Conservation (phyloP, 2,797 vertebrate species). For the Tiaroga cobitis region DNA sequence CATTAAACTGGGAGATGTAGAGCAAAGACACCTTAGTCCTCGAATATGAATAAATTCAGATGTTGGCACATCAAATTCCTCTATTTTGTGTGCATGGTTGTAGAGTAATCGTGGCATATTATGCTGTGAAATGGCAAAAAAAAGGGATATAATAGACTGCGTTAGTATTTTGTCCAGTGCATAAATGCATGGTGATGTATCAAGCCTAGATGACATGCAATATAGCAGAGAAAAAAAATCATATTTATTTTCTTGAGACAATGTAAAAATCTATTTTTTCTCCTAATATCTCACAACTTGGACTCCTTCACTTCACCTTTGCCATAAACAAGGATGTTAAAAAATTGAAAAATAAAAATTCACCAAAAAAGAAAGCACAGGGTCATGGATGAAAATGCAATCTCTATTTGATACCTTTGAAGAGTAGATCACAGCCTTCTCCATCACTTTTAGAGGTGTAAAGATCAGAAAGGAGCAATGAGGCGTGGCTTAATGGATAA, state of each 20-base stretch:
- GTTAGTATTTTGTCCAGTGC: constrained; percentile 57
- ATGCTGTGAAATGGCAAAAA: constrained; percentile 71
- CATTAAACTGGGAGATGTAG: constrained; percentile 58
- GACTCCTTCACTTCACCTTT: neutral
- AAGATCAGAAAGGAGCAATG: constrained; percentile 13
- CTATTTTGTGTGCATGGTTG: constrained; percentile 62
- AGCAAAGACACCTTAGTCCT: constrained; percentile 78
- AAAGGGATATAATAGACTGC: constrained; percentile 66
- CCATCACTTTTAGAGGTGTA: neutral
- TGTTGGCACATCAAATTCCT: constrained; percentile 79
- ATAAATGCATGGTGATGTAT: constrained; percentile 56
- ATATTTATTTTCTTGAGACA: neutral
- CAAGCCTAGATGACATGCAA: constrained; percentile 39
- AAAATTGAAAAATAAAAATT: neutral
- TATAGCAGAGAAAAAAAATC: neutral
- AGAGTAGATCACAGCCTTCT: constrained; percentile 16
- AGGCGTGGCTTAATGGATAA: constrained; percentile 3
- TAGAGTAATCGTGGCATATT: constrained; percentile 68
- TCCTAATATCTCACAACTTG: neutral
- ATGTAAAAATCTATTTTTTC: neutral
- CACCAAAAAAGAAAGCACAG: neutral
- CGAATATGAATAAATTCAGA: constrained; percentile 76
- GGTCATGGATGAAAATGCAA: neutral
- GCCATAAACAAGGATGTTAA: neutral
- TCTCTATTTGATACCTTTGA: neutral